These are phyloP conservation scores for Drosophila pseudoananassae DNA, from an alignment of 1,140 invertebrate species.

Conservation along the genomic window DNA sequence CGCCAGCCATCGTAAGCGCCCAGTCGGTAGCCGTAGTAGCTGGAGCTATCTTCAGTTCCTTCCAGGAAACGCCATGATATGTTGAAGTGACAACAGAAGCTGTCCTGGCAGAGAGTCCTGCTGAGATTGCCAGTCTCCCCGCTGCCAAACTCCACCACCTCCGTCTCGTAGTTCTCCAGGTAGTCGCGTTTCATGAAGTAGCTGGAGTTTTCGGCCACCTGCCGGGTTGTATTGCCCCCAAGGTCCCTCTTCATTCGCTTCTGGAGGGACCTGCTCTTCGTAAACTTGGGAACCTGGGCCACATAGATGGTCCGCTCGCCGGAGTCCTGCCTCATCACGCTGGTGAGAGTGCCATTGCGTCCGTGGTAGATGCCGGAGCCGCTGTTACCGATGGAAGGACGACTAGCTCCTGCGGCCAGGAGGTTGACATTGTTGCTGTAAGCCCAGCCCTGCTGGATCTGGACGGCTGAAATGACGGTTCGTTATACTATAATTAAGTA, in stretches of 20 bases:
- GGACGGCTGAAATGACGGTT: constrained; percentile 77
- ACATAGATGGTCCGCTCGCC: constrained; percentile 58
- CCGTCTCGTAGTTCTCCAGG: constrained; percentile 51
- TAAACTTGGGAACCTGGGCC: constrained; percentile 60
- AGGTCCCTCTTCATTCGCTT: not conserved
- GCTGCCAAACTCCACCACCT: constrained; percentile 13
- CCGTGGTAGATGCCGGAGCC: constrained; percentile 85
- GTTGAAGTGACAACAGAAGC: constrained; percentile 68
- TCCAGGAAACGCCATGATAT: constrained; percentile 28
- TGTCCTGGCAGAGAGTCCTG: constrained; percentile 32
- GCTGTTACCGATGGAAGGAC: constrained; percentile 68
- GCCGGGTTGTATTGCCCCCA: not conserved
- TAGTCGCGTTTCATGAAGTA: constrained; percentile 63
- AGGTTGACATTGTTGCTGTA: constrained; percentile 85
- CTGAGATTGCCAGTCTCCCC: not conserved
- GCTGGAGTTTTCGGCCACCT: not conserved
- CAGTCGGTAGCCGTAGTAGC: constrained; percentile 55
- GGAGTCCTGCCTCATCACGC: constrained; percentile 44
- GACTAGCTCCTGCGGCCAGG: constrained; percentile 84
- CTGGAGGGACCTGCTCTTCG: not conserved
- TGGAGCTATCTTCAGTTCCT: not conserved
- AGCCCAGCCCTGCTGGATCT: constrained; percentile 85
- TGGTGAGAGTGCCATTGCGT: constrained; percentile 37
- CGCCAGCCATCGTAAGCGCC: constrained; percentile 66
- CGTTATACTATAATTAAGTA: not conserved